Evolutionary conservation across 2,113 vertebrate genomes (phyloP), one percentile per base, ranked within the genome.

Genomic region (Apeltes quadracus): DNA sequence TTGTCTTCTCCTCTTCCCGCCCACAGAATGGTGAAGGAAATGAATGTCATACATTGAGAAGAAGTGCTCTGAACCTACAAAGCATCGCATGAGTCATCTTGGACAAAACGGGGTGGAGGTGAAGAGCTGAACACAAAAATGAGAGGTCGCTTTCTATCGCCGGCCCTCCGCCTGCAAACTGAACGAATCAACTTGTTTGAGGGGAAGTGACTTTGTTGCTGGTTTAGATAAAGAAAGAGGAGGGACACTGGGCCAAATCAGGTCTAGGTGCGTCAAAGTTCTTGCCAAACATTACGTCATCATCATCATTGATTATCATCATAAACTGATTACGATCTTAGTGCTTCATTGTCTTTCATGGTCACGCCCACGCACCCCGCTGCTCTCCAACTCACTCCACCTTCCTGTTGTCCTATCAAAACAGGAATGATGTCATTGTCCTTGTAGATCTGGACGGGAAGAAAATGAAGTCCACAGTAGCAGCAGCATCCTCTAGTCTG

Each of bases 341-440:
- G 27, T 7, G 65, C 54, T 58, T 22, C 53, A 57, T 15, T 43
- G 41, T 72, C 44, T 48, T 78, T 72, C 22, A 57, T 54, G 18
- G 29, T 36, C 69, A 78, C 73, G 51, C 55, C 51, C 61, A 25
- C 65, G 16, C 63, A 23, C 54, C 20, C 64, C 1, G 7, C 56
- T 3, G 69, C 13, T 77, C 63, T 57, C 36, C 0, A 25, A 57
- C 71, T 74, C 61, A 65, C 57, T 64, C 36, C 14, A 71, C 67
- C 75, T 87, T 87, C 89, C 88, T 85, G 88, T 79, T 80, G 83
- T 81, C 75, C 73, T 76, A 76, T 84, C 84, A 72, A 89, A 89
- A 90, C 90, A 90, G 84, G 85, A 88, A 86, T 85, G 82, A 90
- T 89, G 85, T 86, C 84, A 81, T 75, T 25, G 73, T 81, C 59